Evolutionary conservation across 2,113 vertebrate genomes (phyloP).

Genomic region (Aegotheles bennettii): DNA sequence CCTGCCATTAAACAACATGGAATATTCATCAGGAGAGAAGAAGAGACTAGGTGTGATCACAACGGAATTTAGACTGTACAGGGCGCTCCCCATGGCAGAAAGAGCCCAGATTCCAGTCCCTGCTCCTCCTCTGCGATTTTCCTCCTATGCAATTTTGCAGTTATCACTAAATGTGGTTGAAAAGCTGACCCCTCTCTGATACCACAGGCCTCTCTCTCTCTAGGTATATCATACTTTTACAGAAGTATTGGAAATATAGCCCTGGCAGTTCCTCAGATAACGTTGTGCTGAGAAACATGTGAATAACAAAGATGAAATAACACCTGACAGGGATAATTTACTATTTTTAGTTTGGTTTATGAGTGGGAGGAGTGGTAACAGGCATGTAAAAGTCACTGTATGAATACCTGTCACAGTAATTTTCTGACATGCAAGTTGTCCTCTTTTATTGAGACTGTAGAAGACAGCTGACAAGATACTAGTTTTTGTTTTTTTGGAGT

Average conservation of each 20-base stretch:
- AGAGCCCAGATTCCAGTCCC: neutral
- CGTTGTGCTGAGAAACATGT: neutral
- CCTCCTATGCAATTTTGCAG: neutral
- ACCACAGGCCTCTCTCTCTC: neutral
- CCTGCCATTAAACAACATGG: neutral
- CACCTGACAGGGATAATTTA: neutral
- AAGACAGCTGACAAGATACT: neutral
- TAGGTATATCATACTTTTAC: neutral
- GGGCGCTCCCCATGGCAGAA: neutral
- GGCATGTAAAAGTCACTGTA: neutral
- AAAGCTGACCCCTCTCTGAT: neutral
- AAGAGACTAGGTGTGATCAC: neutral
- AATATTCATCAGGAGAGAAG: neutral
- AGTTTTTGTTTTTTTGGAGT: neutral
- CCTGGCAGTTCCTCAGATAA: neutral
- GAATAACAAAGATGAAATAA: neutral
- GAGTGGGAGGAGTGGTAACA: neutral
- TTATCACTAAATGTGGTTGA: neutral
- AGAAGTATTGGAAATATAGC: neutral
- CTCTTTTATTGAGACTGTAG: neutral
- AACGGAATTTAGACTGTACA: neutral
- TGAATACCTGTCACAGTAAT: neutral
- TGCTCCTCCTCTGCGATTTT: neutral
- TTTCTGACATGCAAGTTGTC: neutral
- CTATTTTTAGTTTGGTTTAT: neutral